These are phyloP conservation scores for Dorcus hopei DNA, from an alignment of 2,888 invertebrate genomes.

Conservation along the genomic window DNA sequence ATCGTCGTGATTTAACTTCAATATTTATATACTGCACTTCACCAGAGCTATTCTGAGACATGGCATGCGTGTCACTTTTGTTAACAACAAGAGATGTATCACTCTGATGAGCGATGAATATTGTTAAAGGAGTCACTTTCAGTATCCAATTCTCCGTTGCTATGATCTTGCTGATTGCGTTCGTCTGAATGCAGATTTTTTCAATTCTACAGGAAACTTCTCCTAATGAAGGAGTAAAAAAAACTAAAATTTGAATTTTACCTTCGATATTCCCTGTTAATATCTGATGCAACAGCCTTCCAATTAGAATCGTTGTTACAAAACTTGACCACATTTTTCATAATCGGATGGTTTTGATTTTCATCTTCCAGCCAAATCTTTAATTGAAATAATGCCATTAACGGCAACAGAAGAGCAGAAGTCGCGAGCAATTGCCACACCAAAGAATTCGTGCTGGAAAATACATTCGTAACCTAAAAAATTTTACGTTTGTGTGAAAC, in stretches of 20 bases:
- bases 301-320: constrained; percentile 63
- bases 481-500: neutral
- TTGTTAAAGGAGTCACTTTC: constrained; percentile 71
- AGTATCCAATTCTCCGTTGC: constrained; percentile 87
- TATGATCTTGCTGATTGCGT: constrained; percentile 65
- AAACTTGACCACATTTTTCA: constrained; percentile 63
- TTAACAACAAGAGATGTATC: constrained; percentile 75
- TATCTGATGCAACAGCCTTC: constrained; percentile 65
- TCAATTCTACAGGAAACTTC: constrained; percentile 58
- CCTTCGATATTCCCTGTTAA: constrained; percentile 74
- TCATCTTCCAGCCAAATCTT: constrained; percentile 66
- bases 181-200: constrained; percentile 68
- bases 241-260: constrained; percentile 38
- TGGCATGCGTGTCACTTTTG: constrained; percentile 68
- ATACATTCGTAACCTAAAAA: constrained; percentile 2
- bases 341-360: constrained; percentile 74
- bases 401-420: constrained; percentile 53
- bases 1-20: constrained; percentile 64
- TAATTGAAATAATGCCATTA: constrained; percentile 54
- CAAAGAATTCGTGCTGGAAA: constrained; percentile 17
- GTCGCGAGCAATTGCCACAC: constrained; percentile 48
- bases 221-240: constrained; percentile 15
- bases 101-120: constrained; percentile 74
- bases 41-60: constrained; percentile 66
- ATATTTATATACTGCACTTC: constrained; percentile 82